These are phyloP conservation scores for Anthoscopus minutus DNA, from an alignment of 2,113 vertebrate genomes.

Conservation along the genomic window DNA sequence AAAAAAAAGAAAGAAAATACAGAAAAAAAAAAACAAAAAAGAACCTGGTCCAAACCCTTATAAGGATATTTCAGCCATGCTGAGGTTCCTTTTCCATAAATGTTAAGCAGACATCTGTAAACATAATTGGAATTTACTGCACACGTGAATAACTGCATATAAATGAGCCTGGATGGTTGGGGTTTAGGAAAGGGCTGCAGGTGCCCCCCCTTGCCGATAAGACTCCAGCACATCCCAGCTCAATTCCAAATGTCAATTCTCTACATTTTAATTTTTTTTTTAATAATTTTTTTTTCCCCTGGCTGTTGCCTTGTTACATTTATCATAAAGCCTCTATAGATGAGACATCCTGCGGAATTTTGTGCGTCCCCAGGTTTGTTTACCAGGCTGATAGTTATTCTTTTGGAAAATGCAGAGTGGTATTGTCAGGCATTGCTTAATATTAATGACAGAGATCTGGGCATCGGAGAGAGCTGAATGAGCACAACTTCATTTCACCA, in stretches of 20 bases:
- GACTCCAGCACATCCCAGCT: background rate
- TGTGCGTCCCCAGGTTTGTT: background rate
- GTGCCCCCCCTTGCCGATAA: background rate
- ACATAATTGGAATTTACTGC: conserved; percentile 89
- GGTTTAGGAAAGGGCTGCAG: conserved; percentile 11
- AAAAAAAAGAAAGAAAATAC: background rate
- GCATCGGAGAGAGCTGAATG: background rate
- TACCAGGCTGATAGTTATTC: background rate
- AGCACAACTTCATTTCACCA: background rate
- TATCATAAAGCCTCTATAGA: background rate
- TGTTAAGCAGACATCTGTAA: conserved; percentile 87
- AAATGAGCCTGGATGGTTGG: conserved; percentile 67
- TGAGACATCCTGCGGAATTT: background rate
- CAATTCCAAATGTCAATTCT: conserved; percentile 53
- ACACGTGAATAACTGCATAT: conserved; percentile 88
- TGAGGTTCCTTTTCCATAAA: conserved; percentile 64
- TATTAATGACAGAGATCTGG: background rate
- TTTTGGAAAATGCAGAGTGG: background rate
- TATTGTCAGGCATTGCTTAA: background rate
- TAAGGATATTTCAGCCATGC: conserved; percentile 46
- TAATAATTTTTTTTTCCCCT: background rate
- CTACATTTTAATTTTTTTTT: conserved; percentile 1
- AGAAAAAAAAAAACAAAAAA: background rate
- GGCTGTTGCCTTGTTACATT: background rate
- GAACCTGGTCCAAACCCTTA: conserved; percentile 7